These are phyloP conservation scores for Dipodomys spectabilis DNA, from an alignment of 2,113 vertebrate genomes.

Conservation along the genomic window DNA sequence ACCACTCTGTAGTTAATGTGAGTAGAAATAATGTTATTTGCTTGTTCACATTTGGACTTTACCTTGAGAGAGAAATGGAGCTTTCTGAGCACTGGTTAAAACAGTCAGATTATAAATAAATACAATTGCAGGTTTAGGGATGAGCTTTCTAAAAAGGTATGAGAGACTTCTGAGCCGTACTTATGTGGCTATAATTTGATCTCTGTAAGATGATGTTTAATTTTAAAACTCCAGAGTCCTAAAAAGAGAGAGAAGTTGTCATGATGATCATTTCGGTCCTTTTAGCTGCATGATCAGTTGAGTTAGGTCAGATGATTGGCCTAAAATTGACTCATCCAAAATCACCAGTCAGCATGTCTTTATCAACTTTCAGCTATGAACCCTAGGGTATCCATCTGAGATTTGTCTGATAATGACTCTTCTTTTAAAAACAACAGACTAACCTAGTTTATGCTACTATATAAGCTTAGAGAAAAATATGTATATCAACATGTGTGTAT, in stretches of 20 bases:
- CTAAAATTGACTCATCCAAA: slow-evolving; percentile 7
- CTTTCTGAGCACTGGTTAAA: not conserved
- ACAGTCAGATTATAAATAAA: not conserved
- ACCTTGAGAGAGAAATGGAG: not conserved
- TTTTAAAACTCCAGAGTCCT: not conserved
- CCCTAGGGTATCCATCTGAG: not conserved
- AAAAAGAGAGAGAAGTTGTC: not conserved
- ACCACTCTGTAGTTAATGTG: not conserved
- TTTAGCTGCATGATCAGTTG: not conserved
- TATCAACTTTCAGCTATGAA: not conserved
- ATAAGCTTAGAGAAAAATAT: not conserved
- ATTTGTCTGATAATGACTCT: not conserved
- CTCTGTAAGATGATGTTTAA: not conserved
- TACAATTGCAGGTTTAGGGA: not conserved
- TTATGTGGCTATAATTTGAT: not conserved
- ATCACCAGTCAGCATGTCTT: too few species aligned
- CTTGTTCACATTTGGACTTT: not conserved
- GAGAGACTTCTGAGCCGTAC: not conserved
- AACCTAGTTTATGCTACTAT: not conserved
- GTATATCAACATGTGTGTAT: not conserved
- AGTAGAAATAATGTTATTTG: not conserved
- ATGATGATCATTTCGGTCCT: not conserved
- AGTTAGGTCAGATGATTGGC: not conserved
- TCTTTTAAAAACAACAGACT: slow-evolving; percentile 21
- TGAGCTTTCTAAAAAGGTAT: not conserved